These are phyloP conservation scores for Rhinichthys klamathensis DNA, from an alignment of 2,113 vertebrate species.

Conservation along the genomic window DNA sequence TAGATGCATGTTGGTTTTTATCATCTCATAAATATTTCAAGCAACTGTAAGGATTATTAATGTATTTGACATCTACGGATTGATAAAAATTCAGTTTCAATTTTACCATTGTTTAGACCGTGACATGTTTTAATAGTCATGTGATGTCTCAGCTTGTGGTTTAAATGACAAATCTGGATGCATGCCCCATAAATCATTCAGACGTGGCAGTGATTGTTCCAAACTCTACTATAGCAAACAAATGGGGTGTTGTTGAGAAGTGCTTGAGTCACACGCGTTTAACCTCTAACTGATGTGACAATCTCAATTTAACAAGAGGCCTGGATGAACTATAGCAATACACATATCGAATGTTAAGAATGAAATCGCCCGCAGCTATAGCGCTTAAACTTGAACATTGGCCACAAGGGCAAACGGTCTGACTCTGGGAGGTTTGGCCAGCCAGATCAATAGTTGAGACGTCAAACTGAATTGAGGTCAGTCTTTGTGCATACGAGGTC, in stretches of 20 bases:
- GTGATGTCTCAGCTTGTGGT: slow-evolving; percentile 60
- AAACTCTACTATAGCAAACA: slow-evolving; percentile 61
- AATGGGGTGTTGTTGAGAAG: slow-evolving; percentile 63
- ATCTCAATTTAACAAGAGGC: slow-evolving; percentile 69
- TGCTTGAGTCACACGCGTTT: slow-evolving; percentile 65
- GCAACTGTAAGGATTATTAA: background rate
- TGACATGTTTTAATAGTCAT: slow-evolving; percentile 23
- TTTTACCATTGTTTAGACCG: background rate
- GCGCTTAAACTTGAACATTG: slow-evolving; percentile 60
- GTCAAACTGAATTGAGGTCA: slow-evolving; percentile 80
- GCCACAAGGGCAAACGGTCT: slow-evolving; percentile 65
- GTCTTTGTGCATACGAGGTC: slow-evolving; percentile 71
- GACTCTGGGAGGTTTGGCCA: slow-evolving; percentile 61
- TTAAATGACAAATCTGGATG: slow-evolving; percentile 69
- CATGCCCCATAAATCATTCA: slow-evolving; percentile 70
- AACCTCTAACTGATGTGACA: slow-evolving; percentile 70
- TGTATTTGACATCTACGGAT: background rate
- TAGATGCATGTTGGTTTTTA: slow-evolving; percentile 28
- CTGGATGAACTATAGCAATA: slow-evolving; percentile 44
- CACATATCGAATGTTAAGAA: slow-evolving; percentile 51
- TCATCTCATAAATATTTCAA: background rate
- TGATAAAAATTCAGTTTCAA: background rate
- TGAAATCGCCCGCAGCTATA: slow-evolving; percentile 58
- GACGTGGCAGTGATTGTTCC: slow-evolving; percentile 69
- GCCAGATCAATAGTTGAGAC: slow-evolving; percentile 74